A percentile compares a stretch with the other conserved stretches of the same genome.
Evolutionary conservation across 2,113 vertebrate species (phyloP).

Genomic region (Myotis brandtii): DNA sequence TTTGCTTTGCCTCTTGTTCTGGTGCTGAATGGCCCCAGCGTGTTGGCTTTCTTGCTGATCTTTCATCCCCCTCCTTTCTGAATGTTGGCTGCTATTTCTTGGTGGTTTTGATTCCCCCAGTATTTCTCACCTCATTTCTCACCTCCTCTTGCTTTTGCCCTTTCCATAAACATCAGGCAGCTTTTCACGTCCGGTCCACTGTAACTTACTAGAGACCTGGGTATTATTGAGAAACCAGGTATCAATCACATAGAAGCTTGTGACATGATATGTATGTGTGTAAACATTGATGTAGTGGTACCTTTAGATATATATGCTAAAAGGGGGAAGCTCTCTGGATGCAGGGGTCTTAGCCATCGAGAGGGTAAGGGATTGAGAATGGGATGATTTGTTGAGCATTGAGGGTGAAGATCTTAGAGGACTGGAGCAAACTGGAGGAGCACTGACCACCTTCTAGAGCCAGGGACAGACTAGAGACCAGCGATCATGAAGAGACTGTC

Average conservation of each 20-base stretch:
- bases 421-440: not conserved
- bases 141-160: not conserved
- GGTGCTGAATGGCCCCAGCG: too few species aligned
- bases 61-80: not conserved
- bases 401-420: not conserved
- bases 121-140: not conserved
- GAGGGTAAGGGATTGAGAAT: not conserved
- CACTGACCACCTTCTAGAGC: not conserved
- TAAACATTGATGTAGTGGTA: not conserved
- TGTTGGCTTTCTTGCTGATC: too few species aligned
- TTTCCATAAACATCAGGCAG: not conserved
- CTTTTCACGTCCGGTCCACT: not conserved
- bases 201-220: not conserved
- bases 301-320: not conserved
- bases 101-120: not conserved
- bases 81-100: not conserved
- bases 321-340: not conserved
- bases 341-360: not conserved
- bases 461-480: not conserved
- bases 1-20: not conserved
- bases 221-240: not conserved
- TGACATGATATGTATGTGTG: not conserved
- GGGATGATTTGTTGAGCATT: not conserved
- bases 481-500: not conserved
- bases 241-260: not conserved